Evolutionary conservation across 1,140 invertebrate genomes (phyloP).

Genomic region (Mizuhopecten yessoensis): DNA sequence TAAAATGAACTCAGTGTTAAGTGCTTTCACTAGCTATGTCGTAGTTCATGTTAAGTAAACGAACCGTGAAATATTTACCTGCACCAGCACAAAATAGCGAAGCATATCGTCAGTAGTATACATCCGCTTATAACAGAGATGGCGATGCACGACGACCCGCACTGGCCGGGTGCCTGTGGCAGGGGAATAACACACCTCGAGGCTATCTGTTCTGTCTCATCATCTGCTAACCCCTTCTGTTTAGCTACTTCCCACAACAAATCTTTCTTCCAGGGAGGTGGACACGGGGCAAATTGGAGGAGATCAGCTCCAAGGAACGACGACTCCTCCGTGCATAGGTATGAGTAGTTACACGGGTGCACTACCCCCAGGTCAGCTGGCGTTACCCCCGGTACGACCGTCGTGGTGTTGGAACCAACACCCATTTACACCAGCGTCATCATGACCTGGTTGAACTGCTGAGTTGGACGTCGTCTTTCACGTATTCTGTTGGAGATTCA

Average conservation of each 20-base stretch:
- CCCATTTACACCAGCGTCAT: not conserved
- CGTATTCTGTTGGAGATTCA: not conserved
- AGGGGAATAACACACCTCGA: conserved; percentile 8
- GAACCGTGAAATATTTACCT: not conserved
- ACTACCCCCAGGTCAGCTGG: not conserved
- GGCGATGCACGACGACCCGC: not conserved
- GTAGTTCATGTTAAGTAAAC: too few relatives aligned
- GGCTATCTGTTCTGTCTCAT: conserved; percentile 8
- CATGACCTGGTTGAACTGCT: not conserved
- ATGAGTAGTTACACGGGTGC: not conserved
- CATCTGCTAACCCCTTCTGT: not conserved
- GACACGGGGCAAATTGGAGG: conserved; percentile 49
- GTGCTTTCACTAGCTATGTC: too few relatives aligned
- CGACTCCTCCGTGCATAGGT: not conserved
- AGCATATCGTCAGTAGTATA: not conserved
- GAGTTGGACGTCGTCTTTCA: too few relatives aligned
- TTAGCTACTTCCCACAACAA: conserved; percentile 2
- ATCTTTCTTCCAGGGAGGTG: conserved; percentile 45
- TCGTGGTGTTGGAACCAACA: not conserved
- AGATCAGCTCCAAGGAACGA: not conserved
- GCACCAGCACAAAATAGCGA: not conserved
- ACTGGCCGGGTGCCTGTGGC: not conserved
- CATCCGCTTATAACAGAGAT: not conserved
- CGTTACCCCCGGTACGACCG: not conserved
- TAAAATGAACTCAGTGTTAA: too few relatives aligned